A percentile compares a stretch with the other conserved stretches of the same genome.
phyloP scores from a whole-genome alignment of 2,797 vertebrate genomes.

The Propithecus deckenii region DNA sequence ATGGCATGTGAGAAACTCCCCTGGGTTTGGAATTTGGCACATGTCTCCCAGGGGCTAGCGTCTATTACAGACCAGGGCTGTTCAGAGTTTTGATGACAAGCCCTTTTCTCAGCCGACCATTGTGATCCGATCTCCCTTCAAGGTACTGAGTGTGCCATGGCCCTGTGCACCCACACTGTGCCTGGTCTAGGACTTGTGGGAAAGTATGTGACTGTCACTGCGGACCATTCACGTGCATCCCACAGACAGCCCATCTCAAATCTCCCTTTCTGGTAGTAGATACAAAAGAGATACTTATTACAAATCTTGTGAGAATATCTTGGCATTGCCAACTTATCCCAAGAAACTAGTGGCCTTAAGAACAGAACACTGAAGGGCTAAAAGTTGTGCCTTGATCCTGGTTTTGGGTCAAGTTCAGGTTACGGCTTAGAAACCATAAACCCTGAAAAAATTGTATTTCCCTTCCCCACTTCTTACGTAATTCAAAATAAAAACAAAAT shows the following conservation, averaged over 20 bases:
- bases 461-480: not conserved
- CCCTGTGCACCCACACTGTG: not conserved
- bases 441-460: not conserved
- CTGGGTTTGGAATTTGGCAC: not conserved
- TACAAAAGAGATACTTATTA: not conserved
- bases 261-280: not conserved
- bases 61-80: not conserved
- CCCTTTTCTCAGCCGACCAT: not conserved
- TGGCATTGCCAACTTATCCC: not conserved
- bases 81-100: not conserved
- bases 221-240: not conserved
- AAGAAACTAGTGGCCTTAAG: not conserved
- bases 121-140: not conserved
- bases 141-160: not conserved
- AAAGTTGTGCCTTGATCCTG: not conserved
- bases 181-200: not conserved
- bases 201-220: not conserved
- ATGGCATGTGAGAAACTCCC: not conserved
- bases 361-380: not conserved
- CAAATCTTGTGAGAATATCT: not conserved
- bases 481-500: constrained; percentile 30
- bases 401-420: not conserved
- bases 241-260: not conserved
- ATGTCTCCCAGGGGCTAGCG: not conserved
- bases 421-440: not conserved